Percentiles rank a stretch among this genome's conserved stretches.
Evolutionary conservation across 2,888 invertebrate species (phyloP).

Genomic region (Orchesella flavescens): DNA sequence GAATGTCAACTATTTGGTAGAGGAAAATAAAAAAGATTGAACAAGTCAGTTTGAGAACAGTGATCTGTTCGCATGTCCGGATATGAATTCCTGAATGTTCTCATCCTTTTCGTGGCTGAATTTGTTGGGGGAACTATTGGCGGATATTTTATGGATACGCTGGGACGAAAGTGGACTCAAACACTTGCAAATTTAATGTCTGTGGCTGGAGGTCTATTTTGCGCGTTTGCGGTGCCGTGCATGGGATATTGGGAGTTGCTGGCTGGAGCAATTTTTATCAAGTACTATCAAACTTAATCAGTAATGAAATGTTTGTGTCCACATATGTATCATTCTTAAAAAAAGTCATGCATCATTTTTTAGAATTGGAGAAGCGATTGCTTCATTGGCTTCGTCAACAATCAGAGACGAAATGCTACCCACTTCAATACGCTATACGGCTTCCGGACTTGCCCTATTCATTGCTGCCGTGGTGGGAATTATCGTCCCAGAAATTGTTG

Average conservation of each 20-base stretch:
- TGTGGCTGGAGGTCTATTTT: conserved; percentile 45
- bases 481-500: conserved; percentile 79
- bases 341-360: no score
- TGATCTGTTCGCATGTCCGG: conserved; percentile 46
- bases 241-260: conserved; percentile 32
- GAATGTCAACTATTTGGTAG: not conserved
- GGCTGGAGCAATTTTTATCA: conserved; percentile 42
- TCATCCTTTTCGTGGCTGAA: conserved; percentile 55
- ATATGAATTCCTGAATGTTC: conserved; percentile 58
- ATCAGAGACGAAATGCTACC: conserved; percentile 82
- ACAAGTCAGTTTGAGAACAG: not conserved
- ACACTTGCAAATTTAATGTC: conserved; percentile 32
- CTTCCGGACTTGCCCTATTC: conserved; percentile 79
- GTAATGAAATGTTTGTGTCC: no score
- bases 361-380: conserved; percentile 74
- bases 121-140: conserved; percentile 49
- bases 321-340: no score
- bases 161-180: conserved; percentile 76
- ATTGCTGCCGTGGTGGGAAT: conserved; percentile 77
- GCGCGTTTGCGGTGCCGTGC: conserved; percentile 44
- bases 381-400: conserved; percentile 78
- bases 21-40: not conserved
- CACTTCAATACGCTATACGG: conserved; percentile 80
- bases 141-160: conserved; percentile 76
- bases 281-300: no score